These are phyloP conservation scores for Drepana arcuata DNA, from an alignment of 1,140 invertebrate species.

Conservation along the genomic window DNA sequence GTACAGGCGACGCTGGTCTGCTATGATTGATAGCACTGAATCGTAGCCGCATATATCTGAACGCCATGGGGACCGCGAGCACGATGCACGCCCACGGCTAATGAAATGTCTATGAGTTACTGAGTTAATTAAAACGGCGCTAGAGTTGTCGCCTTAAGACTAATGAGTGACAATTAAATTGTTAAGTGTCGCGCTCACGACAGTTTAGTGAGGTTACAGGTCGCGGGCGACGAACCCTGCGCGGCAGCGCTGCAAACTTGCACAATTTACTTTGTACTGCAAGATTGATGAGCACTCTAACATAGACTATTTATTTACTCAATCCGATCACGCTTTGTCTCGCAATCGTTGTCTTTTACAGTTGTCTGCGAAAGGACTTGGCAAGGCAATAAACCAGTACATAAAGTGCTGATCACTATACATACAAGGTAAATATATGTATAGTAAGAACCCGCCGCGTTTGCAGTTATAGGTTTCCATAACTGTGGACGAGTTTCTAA, in stretches of 20 bases:
- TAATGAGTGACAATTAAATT: slow-evolving; percentile 65
- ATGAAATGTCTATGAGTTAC: slow-evolving; percentile 41
- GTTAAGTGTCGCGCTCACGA: slow-evolving; percentile 51
- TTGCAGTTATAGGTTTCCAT: slow-evolving; percentile 19
- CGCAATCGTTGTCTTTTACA: slow-evolving; percentile 52
- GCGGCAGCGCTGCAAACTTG: slow-evolving; percentile 33
- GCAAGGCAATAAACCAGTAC: slow-evolving; percentile 29
- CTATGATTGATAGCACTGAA: slow-evolving; percentile 38
- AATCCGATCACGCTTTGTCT: slow-evolving; percentile 60
- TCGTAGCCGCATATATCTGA: slow-evolving; percentile 3
- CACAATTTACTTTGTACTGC: slow-evolving; percentile 49
- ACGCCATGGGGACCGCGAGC: background rate
- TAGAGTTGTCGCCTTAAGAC: slow-evolving; percentile 40
- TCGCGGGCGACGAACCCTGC: slow-evolving; percentile 47
- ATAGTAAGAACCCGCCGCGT: slow-evolving; percentile 5
- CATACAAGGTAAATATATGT: slow-evolving; percentile 16
- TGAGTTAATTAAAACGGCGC: slow-evolving; percentile 44
- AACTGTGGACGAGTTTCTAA: too few relatives aligned
- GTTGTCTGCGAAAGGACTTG: slow-evolving; percentile 32
- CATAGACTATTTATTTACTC: slow-evolving; percentile 58
- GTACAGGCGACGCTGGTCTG: too few relatives aligned
- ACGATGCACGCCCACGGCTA: slow-evolving; percentile 7
- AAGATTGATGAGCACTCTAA: slow-evolving; percentile 57
- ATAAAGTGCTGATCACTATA: too few relatives aligned
- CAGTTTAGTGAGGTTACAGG: slow-evolving; percentile 53